These are phyloP conservation scores for Diplolepis rosae DNA, from an alignment of 2,888 invertebrate genomes.

Conservation along the genomic window DNA sequence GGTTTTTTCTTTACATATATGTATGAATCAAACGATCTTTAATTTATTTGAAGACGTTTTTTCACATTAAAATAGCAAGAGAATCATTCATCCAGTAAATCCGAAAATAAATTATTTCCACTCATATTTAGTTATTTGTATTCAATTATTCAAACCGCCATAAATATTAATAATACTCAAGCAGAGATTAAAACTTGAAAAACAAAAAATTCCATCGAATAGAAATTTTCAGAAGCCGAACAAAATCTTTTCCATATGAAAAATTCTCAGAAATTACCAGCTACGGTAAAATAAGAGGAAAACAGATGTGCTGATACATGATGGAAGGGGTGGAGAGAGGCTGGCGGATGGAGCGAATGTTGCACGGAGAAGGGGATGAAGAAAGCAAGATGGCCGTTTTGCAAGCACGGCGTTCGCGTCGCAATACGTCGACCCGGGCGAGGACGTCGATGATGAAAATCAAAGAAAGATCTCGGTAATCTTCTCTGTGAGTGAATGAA, in stretches of 20 bases:
- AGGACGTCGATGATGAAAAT: slow-evolving; percentile 34
- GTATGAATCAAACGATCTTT: too few species aligned
- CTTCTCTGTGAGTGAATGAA: slow-evolving; percentile 51
- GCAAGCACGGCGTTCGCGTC: slow-evolving; percentile 57
- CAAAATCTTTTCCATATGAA: background rate
- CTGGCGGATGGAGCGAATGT: slow-evolving; percentile 57
- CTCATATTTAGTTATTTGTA: too few species aligned
- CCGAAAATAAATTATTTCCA: too few species aligned
- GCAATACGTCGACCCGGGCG: slow-evolving; percentile 53
- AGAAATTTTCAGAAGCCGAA: background rate
- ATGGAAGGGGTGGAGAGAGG: slow-evolving; percentile 39
- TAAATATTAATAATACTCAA: too few species aligned
- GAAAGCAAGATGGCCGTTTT: slow-evolving; percentile 66
- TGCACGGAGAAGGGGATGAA: slow-evolving; percentile 55
- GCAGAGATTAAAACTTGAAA: too few species aligned
- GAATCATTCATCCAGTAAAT: too few species aligned
- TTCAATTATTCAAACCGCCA: too few species aligned
- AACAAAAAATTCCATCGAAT: background rate
- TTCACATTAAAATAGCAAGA: too few species aligned
- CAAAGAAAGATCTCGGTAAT: slow-evolving; percentile 47
- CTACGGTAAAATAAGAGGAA: background rate
- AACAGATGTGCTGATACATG: background rate
- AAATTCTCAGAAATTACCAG: background rate
- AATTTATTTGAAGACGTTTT: too few species aligned
- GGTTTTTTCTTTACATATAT: too few species aligned